Evolutionary conservation across 2,113 vertebrate genomes (phyloP).

Genomic region (Myotis lucifugus): DNA sequence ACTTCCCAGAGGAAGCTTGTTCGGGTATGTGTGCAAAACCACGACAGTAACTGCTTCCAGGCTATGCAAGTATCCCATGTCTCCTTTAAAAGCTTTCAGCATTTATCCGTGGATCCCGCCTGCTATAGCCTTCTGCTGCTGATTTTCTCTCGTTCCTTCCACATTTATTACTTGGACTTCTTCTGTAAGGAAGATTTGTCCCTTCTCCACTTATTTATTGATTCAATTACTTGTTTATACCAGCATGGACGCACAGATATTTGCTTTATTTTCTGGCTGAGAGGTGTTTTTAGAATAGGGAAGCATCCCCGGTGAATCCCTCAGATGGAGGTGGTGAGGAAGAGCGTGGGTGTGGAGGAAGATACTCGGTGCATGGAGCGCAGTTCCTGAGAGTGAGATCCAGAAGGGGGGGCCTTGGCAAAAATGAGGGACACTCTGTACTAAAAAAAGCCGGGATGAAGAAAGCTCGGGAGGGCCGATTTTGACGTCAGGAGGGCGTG

Average conservation of each 20-base stretch:
- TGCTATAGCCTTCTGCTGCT: not conserved
- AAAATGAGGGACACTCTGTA: not conserved
- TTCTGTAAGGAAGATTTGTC: not conserved
- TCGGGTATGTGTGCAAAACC: not conserved
- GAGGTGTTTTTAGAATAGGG: not conserved
- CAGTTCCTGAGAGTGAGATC: not conserved
- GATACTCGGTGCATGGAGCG: rapidly evolving
- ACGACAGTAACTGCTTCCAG: not conserved
- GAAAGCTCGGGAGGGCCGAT: not conserved
- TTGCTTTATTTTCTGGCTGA: conserved; percentile 9
- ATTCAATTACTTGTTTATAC: not conserved
- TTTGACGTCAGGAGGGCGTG: not conserved
- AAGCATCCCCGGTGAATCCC: not conserved
- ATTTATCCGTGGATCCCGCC: not conserved
- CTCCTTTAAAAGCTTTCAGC: not conserved
- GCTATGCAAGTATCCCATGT: not conserved
- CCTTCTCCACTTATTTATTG: not conserved
- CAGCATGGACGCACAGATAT: not conserved
- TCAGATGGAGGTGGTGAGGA: not conserved
- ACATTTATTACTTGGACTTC: not conserved
- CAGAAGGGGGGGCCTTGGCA: not conserved
- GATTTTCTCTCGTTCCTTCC: not conserved
- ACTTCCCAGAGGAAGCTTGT: not conserved
- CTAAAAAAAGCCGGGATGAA: not conserved
- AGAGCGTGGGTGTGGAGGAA: not conserved